Base-by-base conservation (phyloP, 1,140 invertebrate genomes). In the Drosophila varians region DNA sequence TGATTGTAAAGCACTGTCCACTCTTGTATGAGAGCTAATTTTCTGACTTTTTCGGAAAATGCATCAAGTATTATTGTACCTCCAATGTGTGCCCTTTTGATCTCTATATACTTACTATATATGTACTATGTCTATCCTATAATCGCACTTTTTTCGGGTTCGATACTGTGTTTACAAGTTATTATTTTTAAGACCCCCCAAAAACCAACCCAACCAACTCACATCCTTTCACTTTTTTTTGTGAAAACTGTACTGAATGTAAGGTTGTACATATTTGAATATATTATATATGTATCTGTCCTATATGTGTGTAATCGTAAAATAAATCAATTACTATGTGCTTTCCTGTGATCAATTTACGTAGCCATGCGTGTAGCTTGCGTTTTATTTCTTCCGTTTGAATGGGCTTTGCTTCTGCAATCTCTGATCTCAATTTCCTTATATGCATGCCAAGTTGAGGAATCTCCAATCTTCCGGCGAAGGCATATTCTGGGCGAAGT, bases 241-340 rank as follows among this genome's bases (percentile, higher is more conserved):
- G 70, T 74, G 71, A 74, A n/a, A 74, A 57, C 71, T 66, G 71
- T 66, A 74, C 71, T 74, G 70, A 72, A 36, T 69, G 64, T 69
- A 40, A 62, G 69, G 70, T 72, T 72, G 69, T 52, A 72, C 51
- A 60, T 72, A 71, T 40, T 56, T 26, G 14, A 40, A 23, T 52
- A 52, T 28, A 36, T 61, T n/a, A 34, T 21, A 14, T 31, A 16
- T 28, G 55, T 54, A 28, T 34, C 53, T 74, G 51, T 74, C 47
- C 60, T 49, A 42, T 76, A 40, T 73, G 57, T 76, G 54, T 65
- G 76, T 69, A 56, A 57, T 38, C 58, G 23, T 71, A 58, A 68
- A 86, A 87, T 87, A 86, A 86, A 68, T 66, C 64, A 86, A 77
- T 76, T 77, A 52, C 73, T 77, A 40, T 74, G 69, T 74, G 77